Conservation (phyloP, 2,888 invertebrate genomes). For the Lottia gigantea region DNA sequence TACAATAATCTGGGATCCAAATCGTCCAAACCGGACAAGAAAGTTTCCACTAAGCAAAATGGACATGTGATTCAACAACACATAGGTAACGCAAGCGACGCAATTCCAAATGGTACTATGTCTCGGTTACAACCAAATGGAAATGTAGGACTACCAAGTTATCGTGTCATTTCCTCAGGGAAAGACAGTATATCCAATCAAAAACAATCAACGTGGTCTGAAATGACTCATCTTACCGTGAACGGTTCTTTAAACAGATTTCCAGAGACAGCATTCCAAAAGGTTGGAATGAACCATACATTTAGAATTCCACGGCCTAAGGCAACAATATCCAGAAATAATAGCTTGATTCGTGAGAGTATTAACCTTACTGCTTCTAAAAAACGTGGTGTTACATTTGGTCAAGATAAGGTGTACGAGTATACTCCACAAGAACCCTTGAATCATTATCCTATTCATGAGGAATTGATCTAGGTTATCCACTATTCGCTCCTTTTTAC, state of each 20-base stretch:
- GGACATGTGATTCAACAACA: background rate
- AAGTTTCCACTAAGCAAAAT: background rate
- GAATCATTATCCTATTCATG: background rate
- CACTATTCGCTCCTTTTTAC: too few relatives aligned
- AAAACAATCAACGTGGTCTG: background rate
- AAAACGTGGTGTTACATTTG: background rate
- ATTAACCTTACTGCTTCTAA: background rate
- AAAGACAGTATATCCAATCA: background rate
- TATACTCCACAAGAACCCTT: background rate
- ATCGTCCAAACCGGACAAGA: background rate
- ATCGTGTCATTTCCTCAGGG: background rate
- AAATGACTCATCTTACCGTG: background rate
- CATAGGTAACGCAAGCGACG: background rate
- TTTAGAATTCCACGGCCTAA: slow-evolving; percentile 3
- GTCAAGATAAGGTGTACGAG: slow-evolving; percentile 3
- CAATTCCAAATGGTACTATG: background rate
- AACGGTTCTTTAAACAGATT: background rate
- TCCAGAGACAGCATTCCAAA: background rate
- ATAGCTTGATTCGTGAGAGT: background rate
- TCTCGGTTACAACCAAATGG: background rate
- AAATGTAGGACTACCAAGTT: background rate
- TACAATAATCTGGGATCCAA: background rate
- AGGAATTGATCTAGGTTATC: background rate
- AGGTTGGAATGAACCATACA: background rate
- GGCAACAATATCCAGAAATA: background rate